These are phyloP conservation scores for Nasonia vitripennis DNA, from an alignment of 1,140 invertebrate species.

Conservation along the genomic window DNA sequence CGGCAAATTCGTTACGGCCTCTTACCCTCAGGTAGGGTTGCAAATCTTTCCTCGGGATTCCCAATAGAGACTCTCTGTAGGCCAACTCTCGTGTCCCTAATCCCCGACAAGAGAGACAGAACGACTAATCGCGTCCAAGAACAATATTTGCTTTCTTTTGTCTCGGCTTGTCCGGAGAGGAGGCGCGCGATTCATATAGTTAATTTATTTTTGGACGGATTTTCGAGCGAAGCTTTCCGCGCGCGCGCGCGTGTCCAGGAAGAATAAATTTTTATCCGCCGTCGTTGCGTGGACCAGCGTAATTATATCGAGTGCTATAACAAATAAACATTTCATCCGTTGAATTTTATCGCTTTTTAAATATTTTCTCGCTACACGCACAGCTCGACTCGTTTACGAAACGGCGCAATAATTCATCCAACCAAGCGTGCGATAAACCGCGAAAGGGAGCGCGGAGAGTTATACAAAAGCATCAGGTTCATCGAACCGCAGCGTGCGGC, in stretches of 20 bases:
- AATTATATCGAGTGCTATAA: no score
- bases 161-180: neutral
- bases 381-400: neutral
- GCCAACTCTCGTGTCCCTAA: neutral
- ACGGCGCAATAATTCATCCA: slow-evolving; percentile 3
- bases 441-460: slow-evolving; percentile 1
- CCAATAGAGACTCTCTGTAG: slow-evolving; percentile 13
- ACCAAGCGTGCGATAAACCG: neutral
- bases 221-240: neutral
- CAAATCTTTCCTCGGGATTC: slow-evolving; percentile 29
- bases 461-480: slow-evolving; percentile 1
- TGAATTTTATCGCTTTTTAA: no score
- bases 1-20: neutral
- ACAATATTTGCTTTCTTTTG: slow-evolving; percentile 6
- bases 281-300: no score
- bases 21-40: slow-evolving; percentile 36
- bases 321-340: no score
- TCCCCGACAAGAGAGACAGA: neutral
- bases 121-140: slow-evolving; percentile 11
- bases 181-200: neutral
- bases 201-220: slow-evolving; percentile 10
- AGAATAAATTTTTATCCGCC: no score
- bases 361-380: no score
- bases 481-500: slow-evolving; percentile 10
- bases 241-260: no score